A percentile compares a stretch with the other conserved stretches of the same genome.
These are phyloP conservation scores for Lissocephala sabroskyi DNA, from an alignment of 2,888 invertebrate species.

Conservation along the genomic window DNA sequence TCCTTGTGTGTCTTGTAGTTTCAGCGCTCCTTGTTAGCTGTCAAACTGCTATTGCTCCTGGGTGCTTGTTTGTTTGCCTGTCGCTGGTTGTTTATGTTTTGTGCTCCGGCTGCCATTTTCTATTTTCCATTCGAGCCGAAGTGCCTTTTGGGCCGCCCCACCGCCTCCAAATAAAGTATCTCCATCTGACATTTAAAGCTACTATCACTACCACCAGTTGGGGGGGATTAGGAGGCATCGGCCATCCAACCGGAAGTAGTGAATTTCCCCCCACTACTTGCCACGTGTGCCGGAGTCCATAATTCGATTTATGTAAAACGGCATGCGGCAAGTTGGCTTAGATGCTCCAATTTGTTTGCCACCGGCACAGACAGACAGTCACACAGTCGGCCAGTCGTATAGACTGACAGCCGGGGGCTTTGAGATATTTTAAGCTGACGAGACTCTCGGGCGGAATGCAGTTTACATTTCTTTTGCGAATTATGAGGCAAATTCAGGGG, in stretches of 20 bases:
- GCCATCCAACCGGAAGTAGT: no score
- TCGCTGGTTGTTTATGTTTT: constrained; percentile 8
- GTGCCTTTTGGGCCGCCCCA: constrained; percentile 23
- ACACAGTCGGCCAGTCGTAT: background rate
- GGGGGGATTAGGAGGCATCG: no score
- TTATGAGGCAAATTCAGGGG: no score
- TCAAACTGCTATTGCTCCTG: constrained; percentile 19
- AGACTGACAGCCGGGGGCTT: no score
- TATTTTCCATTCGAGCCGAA: constrained; percentile 42
- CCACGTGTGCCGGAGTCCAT: constrained; percentile 15
- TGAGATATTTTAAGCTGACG: no score
- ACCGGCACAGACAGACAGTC: background rate
- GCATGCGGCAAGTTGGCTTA: constrained; percentile 24
- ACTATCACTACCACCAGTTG: constrained; percentile 18
- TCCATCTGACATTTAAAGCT: constrained; percentile 28
- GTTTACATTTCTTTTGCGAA: no score
- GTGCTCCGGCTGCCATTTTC: constrained; percentile 33
- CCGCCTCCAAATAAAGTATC: no score
- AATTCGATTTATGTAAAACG: constrained; percentile 48
- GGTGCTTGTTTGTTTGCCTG: background rate
- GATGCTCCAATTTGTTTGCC: constrained; percentile 25
- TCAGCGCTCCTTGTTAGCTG: constrained; percentile 31
- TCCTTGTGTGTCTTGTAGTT: constrained; percentile 14
- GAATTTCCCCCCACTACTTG: no score
- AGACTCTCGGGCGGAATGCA: no score